These are phyloP conservation scores for Meloidogyne exigua DNA, from an alignment of 1,140 invertebrate genomes.

Conservation along the genomic window DNA sequence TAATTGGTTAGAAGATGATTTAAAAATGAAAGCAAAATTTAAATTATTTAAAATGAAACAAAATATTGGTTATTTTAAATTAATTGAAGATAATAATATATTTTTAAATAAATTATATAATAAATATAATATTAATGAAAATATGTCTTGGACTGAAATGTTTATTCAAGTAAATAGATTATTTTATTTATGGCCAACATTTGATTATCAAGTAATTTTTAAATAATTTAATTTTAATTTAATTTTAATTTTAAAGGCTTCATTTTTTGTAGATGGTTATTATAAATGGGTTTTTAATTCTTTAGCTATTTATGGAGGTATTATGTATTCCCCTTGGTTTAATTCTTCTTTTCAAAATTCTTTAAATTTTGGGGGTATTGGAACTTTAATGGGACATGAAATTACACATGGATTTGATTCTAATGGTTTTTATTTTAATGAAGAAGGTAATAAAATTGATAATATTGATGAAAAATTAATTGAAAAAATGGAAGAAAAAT, in stretches of 20 bases:
- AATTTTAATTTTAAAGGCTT: too few species aligned
- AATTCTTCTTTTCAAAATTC: not conserved
- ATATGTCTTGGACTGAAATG: not conserved
- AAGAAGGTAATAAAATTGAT: not conserved
- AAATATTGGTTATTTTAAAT: not conserved
- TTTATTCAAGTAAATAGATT: too few species aligned
- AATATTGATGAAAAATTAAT: not conserved
- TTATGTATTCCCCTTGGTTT: not conserved
- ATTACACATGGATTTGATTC: not conserved
- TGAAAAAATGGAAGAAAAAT: conserved; percentile 3
- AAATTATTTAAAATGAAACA: not conserved
- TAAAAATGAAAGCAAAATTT: not conserved
- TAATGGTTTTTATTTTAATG: not conserved
- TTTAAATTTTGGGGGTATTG: conserved; percentile 2
- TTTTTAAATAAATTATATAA: conserved; percentile 6
- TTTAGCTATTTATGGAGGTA: not conserved
- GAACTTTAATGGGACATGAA: not conserved
- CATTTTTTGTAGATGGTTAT: too few species aligned
- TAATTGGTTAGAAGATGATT: not conserved
- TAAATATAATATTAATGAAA: not conserved
- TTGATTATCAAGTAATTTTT: not conserved
- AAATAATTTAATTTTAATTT: not conserved
- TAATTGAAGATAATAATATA: not conserved
- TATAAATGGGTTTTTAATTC: too few species aligned
- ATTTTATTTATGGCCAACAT: not conserved